A percentile compares a stretch with the other conserved stretches of the same genome.
Evolutionary conservation across 1,140 invertebrate genomes (phyloP).

Genomic region (Papilio helenus): DNA sequence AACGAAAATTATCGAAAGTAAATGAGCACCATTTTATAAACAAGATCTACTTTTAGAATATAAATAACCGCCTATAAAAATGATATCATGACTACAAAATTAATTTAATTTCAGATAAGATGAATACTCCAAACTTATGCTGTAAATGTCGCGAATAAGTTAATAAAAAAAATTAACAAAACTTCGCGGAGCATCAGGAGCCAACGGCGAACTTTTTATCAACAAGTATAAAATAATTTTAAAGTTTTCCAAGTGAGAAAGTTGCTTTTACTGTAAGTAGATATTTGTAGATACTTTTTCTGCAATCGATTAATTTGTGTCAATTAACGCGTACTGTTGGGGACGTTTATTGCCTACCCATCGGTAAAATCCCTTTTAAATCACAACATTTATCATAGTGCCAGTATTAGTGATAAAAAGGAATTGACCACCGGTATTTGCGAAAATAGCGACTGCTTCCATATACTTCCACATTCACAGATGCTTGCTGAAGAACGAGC

Average conservation of each 20-base stretch:
- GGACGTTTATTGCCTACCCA: background rate
- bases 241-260: background rate
- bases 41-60: background rate
- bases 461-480: no score
- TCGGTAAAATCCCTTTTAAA: background rate
- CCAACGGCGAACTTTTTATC: slow-evolving; percentile 18
- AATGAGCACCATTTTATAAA: background rate
- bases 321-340: background rate
- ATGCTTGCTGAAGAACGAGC: no score
- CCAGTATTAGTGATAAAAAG: no score
- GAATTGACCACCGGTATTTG: no score
- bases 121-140: background rate
- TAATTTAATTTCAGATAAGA: background rate
- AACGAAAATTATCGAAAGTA: background rate
- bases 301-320: background rate
- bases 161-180: slow-evolving; percentile 8
- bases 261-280: background rate
- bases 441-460: no score
- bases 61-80: background rate
- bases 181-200: slow-evolving; percentile 4
- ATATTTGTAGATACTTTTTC: background rate
- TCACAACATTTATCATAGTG: no score
- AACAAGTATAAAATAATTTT: slow-evolving; percentile 11
- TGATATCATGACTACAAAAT: background rate
- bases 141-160: slow-evolving; percentile 22